A percentile compares a stretch with the other conserved stretches of the same genome.
phyloP scores from a whole-genome alignment of 2,888 invertebrate species.

The Byasa hedistus region DNA sequence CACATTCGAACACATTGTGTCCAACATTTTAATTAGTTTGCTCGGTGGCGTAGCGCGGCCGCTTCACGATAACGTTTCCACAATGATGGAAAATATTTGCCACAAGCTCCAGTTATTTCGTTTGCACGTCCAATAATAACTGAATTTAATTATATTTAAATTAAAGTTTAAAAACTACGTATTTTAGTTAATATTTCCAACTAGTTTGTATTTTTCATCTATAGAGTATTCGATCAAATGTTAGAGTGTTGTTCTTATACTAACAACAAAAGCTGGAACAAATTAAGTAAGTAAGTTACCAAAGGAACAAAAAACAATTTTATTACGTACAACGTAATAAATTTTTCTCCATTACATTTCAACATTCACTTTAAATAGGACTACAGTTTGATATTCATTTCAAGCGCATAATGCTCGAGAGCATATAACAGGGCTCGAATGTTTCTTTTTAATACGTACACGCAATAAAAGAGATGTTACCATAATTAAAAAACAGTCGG shows the following conservation, averaged over 20 bases:
- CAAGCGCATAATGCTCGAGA: background rate
- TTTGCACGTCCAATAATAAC: background rate
- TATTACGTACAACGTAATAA: too few relatives aligned
- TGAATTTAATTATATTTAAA: background rate
- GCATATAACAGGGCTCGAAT: conserved; percentile 1
- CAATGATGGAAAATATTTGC: conserved; percentile 30
- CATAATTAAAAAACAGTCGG: background rate
- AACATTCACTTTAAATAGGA: background rate
- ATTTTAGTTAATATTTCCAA: background rate
- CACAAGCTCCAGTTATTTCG: conserved; percentile 10
- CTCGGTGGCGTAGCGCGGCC: conserved; percentile 33
- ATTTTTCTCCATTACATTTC: too few relatives aligned
- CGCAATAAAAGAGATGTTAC: background rate
- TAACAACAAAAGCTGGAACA: too few relatives aligned
- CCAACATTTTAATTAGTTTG: conserved; percentile 52
- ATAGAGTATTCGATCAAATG: background rate
- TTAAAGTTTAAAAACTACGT: background rate
- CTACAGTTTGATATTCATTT: background rate
- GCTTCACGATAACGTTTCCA: conserved; percentile 35
- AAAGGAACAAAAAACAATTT: too few relatives aligned
- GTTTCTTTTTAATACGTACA: background rate
- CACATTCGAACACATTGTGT: conserved; percentile 34
- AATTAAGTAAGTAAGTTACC: too few relatives aligned
- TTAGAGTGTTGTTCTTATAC: too few relatives aligned
- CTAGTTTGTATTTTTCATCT: background rate